These are phyloP conservation scores for Ctenicera cuprea DNA, from an alignment of 2,888 invertebrate species.

Conservation along the genomic window DNA sequence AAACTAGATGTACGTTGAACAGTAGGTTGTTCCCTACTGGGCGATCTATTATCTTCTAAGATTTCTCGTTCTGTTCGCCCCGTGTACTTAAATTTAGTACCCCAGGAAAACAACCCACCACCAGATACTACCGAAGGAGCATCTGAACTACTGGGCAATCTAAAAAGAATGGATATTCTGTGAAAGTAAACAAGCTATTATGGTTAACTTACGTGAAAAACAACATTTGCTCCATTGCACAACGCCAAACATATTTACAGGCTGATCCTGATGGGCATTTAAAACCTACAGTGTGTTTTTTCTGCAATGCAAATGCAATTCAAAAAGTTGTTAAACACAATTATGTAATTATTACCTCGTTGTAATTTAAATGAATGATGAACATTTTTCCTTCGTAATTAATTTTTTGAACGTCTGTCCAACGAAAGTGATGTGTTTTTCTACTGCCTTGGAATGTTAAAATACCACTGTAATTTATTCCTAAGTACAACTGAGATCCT, in stretches of 20 bases:
- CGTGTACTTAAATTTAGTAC: constrained; percentile 94
- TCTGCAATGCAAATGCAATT: constrained; percentile 76
- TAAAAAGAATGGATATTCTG: too few relatives aligned
- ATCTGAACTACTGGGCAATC: constrained; percentile 90
- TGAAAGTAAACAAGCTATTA: too few relatives aligned
- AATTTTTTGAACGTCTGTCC: constrained; percentile 96
- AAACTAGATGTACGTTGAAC: constrained; percentile 75
- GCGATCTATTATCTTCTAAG: constrained; percentile 85
- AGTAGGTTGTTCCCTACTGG: constrained; percentile 77
- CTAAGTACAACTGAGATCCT: constrained; percentile 93
- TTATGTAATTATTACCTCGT: constrained; percentile 81
- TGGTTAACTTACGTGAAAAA: constrained; percentile 92
- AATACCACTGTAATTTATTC: constrained; percentile 96
- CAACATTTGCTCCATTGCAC: constrained; percentile 97
- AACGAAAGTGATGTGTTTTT: constrained; percentile 95
- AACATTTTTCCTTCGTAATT: constrained; percentile 99
- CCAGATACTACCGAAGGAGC: constrained; percentile 90
- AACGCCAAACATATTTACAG: constrained; percentile 97
- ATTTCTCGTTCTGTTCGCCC: constrained; percentile 95
- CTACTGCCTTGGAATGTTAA: constrained; percentile 95
- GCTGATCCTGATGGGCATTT: constrained; percentile 94
- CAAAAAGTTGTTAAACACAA: constrained; percentile 25
- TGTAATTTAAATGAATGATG: constrained; percentile 93
- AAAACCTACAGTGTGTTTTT: constrained; percentile 95
- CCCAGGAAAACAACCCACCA: constrained; percentile 94